Conservation (phyloP, 2,888 invertebrate species). For the Apodemia hepburni region DNA sequence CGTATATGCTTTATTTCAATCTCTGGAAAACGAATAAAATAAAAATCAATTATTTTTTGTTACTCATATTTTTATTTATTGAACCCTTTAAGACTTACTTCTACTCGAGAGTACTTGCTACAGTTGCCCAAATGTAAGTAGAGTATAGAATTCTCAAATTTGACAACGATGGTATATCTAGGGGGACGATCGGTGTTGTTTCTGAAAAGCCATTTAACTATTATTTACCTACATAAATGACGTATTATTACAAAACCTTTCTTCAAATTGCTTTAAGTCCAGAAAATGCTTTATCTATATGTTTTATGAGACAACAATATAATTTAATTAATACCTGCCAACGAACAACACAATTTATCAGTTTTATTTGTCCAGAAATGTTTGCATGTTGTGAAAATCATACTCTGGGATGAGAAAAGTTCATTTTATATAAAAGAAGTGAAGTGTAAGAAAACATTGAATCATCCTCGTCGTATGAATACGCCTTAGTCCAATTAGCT, state of each 20-base stretch:
- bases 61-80: conserved; percentile 52
- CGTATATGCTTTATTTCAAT: conserved; percentile 33
- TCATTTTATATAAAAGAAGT: neutral
- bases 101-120: neutral
- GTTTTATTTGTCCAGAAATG: neutral
- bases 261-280: no score
- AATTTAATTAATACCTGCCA: neutral
- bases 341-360: neutral
- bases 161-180: neutral
- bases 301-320: neutral
- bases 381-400: neutral
- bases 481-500: neutral
- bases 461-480: no score
- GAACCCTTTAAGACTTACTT: neutral
- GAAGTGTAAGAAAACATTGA: no score
- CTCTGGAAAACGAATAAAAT: conserved; percentile 60
- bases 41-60: conserved; percentile 70
- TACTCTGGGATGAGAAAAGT: neutral
- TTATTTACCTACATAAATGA: no score
- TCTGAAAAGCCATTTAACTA: neutral
- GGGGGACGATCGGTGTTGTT: neutral
- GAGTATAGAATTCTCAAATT: neutral
- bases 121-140: neutral
- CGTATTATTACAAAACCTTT: no score
- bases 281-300: no score